Evolutionary conservation across 2,797 vertebrate genomes (phyloP), one percentile per base, ranked within the genome.

Genomic region (Platyrinchus mystaceus): DNA sequence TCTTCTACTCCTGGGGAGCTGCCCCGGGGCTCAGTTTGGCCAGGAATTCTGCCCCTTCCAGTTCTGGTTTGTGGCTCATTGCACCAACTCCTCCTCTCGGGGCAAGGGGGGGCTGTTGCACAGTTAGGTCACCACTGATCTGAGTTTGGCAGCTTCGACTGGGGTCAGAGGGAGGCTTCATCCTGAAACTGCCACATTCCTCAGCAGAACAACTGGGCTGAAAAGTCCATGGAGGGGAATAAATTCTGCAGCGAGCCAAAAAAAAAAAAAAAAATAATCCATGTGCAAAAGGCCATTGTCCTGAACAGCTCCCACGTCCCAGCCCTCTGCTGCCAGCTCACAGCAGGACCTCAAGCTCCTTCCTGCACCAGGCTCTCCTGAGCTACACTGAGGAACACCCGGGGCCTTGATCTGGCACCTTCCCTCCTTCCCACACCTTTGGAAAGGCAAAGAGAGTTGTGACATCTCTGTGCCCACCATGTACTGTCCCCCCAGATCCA

Each of bases 401-500:
- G 3, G 60, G 39, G 21, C 7, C 30, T 30, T 5, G 28, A 6
- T 21, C n/a, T 8, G 4, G 14, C 52, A 50, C 70, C 56, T 18
- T 19, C 30, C 34, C 46, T 52, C 27, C 8, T 4, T 14, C 47
- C 69, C 6, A 1, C 0, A 0, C 6, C 3, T 4, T 9, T 22
- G 32, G 44, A n/a, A 19, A 30, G 43, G 34, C 66, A 26, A 4
- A 28, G 43, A 56, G 9, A 55, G 5, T 2, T 56, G 41, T 43
- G 67, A 44, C 71, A 34, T 24, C 16, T n/a, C n/a, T 59, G 50
- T n/a, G 36, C 44, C 34, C 36, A 41, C 17, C 24, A 6, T 4
- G 17, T 21, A 7, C 23, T 44, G 19, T 9, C 13, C 28, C 53
- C 30, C 34, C 34, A 23, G 49, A 64, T 19, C 41, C 68, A 39